These are phyloP conservation scores for Craseonycteris thonglongyai DNA, from an alignment of 2,113 vertebrate species.

Conservation along the genomic window DNA sequence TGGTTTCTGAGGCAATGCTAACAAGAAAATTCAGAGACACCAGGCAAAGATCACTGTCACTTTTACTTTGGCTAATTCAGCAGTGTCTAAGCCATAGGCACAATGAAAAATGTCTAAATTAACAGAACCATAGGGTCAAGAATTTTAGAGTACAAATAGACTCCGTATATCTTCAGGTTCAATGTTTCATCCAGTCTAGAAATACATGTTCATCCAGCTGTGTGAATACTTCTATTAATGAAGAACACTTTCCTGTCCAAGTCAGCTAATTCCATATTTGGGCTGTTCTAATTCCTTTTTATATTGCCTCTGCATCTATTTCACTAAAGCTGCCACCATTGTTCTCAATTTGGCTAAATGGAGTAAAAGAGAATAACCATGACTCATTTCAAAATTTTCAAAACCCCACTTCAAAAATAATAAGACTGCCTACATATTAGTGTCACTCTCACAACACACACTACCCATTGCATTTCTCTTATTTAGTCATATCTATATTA, in stretches of 20 bases:
- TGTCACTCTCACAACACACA: not conserved
- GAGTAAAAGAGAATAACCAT: not conserved
- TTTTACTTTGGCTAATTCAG: not conserved
- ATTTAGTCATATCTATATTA: not conserved
- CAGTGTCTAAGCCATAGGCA: not conserved
- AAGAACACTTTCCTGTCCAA: not conserved
- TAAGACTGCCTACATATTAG: not conserved
- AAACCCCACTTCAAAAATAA: slow-evolving; percentile 30
- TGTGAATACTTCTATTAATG: not conserved
- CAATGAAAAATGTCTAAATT: not conserved
- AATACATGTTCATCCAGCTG: not conserved
- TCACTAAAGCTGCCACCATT: not conserved
- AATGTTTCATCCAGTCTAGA: not conserved
- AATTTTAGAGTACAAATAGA: not conserved
- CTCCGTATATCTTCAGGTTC: not conserved
- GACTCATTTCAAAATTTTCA: not conserved
- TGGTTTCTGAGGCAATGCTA: not conserved
- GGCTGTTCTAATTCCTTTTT: not conserved
- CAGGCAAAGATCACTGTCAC: not conserved
- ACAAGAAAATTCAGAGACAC: not conserved
- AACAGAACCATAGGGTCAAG: not conserved
- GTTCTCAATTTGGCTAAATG: not conserved
- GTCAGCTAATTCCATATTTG: not conserved
- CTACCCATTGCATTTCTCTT: not conserved
- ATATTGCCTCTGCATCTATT: not conserved